Conservation (phyloP, 2,888 invertebrate species). For the Limnephilus marmoratus region DNA sequence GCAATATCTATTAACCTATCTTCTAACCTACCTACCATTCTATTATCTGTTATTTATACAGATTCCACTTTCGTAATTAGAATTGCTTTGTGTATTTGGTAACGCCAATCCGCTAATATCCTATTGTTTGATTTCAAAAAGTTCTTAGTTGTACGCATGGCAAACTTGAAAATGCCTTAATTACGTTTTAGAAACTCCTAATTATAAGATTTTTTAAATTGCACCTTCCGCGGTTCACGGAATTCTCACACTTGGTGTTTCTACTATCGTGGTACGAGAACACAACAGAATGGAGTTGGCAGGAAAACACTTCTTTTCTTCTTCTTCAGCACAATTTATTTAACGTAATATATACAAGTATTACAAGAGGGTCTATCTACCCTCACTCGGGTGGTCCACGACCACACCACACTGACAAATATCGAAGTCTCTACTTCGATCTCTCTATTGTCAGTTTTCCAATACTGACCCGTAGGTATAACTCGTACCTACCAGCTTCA, state of each 20-base stretch:
- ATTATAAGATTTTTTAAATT: background rate
- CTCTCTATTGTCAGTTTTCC: too few species aligned
- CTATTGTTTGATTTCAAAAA: background rate
- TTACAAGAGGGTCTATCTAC: too few species aligned
- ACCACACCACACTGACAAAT: too few species aligned
- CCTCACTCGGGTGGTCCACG: too few species aligned
- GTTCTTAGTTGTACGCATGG: background rate
- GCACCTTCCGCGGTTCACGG: background rate
- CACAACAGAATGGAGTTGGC: too few species aligned
- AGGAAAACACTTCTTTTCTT: too few species aligned
- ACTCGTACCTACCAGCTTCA: too few species aligned
- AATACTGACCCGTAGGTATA: too few species aligned
- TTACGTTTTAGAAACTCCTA: constrained; percentile 11
- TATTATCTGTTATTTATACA: background rate
- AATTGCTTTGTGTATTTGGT: background rate
- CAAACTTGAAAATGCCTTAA: background rate
- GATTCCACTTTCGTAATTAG: background rate
- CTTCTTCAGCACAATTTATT: too few species aligned
- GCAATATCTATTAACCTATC: background rate
- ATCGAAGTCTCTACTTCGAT: too few species aligned
- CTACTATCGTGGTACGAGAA: too few species aligned
- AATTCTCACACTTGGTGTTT: background rate
- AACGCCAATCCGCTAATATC: background rate
- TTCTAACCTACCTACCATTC: background rate
- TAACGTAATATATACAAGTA: too few species aligned